phyloP scores from a whole-genome alignment of 2,797 vertebrate genomes.

The Gadopsis bispinosus region DNA sequence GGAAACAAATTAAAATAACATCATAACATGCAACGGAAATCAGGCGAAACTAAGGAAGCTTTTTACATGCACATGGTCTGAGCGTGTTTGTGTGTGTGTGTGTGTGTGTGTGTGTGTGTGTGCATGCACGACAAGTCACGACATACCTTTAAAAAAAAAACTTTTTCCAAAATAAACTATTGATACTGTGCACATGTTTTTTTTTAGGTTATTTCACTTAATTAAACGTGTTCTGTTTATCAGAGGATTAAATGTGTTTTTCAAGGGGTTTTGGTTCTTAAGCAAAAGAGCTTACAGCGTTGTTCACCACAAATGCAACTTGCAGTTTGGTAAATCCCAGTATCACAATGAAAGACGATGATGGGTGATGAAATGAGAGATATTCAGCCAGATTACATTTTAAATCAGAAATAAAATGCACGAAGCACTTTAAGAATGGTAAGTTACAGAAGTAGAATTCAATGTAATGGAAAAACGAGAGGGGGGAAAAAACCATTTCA shows the following conservation, averaged over 20 bases:
- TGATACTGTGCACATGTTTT: slow-evolving; percentile 24
- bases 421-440: slow-evolving; percentile 2
- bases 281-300: slow-evolving; percentile 35
- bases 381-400: slow-evolving; percentile 13
- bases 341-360: not conserved
- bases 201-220: slow-evolving; percentile 39
- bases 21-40: slow-evolving; percentile 26
- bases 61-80: not conserved
- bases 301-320: slow-evolving; percentile 25
- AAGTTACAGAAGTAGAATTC: slow-evolving; percentile 21
- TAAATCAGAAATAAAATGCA: slow-evolving; percentile 4
- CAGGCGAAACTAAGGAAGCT: slow-evolving; percentile 11
- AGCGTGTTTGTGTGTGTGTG: not conserved
- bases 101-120: not conserved
- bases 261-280: slow-evolving; percentile 25
- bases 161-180: not conserved
- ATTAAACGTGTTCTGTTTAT: slow-evolving; percentile 51
- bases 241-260: slow-evolving; percentile 52
- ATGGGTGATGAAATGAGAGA: slow-evolving; percentile 29
- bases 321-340: not conserved
- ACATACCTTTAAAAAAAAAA: not conserved
- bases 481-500: slow-evolving; percentile 11
- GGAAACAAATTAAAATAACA: slow-evolving; percentile 32
- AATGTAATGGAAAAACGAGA: slow-evolving; percentile 21
- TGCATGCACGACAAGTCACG: not conserved